Base-by-base conservation (phyloP, 2,888 invertebrate genomes). In the Ichneumoninae sp. region DNA sequence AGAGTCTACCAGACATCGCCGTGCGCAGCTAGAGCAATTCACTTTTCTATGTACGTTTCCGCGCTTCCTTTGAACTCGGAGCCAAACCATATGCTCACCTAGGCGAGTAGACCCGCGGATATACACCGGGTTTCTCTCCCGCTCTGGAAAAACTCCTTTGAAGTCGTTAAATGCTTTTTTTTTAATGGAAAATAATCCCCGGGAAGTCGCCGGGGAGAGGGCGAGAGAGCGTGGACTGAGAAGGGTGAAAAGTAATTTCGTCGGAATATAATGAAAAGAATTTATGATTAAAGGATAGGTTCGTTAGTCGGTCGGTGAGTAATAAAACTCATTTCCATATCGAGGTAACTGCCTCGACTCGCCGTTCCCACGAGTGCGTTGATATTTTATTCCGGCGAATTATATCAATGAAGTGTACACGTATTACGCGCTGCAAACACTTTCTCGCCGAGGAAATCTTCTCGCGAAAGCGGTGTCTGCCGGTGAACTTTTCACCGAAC, bases 11-110 rank as follows among this genome's bases (percentile, higher is more conserved):
- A 40, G 60, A 57, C 69, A 40, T 60, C 47, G 36, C 30, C 33
- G 3, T 33, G 57, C 75, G 60, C 77, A 40, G 65, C 54, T 65
- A n/a, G 22, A 47, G 57, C 19, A 54, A 44, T 50, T 60, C 30
- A 52, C 52, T 76, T 52, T 65, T 79, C 26, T 22, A 76, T 7
- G 76, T 68, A 47, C 65, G 47, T 52, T 69, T 81, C 75, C 57
- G 19, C 65, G 62, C 65, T 66, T 71, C 70, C 75, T 81, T 76
- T 81, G 81, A 76, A 52, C 36, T 22, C 62, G 16, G 16, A 54
- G 22, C 65, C 52, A 66, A 76, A 66, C 52, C 52, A 36, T 62
- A 44, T 76, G 52, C 65, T 47, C 40, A 74, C 26, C n/a, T 26
- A 60, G 13, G 10, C 52, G 19, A 26, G 26, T 60, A 13, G 5